phyloP scores from a whole-genome alignment of 2,113 vertebrate species.

The Vulpes ferrilata region DNA sequence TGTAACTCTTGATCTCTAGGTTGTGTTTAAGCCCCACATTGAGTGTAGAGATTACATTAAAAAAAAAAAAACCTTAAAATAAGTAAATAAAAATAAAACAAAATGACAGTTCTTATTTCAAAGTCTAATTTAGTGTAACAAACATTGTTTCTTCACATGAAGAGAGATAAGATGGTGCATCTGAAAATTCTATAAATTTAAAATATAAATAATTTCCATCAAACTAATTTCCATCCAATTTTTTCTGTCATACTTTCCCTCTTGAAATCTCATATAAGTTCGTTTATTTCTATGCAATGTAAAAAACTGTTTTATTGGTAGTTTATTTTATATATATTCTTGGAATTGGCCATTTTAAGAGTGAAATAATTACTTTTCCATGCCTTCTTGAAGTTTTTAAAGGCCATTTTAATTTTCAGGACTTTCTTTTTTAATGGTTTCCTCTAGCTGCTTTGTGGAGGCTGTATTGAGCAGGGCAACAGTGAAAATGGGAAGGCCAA shows the following conservation, averaged over 20 bases:
- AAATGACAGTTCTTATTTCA: neutral
- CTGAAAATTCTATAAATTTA: neutral
- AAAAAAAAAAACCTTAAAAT: neutral
- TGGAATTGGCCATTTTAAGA: neutral
- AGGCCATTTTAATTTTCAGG: neutral
- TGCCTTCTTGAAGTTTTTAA: neutral
- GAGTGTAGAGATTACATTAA: neutral
- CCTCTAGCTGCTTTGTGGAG: neutral
- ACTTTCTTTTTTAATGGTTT: neutral
- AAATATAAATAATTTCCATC: neutral
- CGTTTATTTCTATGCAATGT: neutral
- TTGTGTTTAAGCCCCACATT: neutral
- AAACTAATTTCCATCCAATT: neutral
- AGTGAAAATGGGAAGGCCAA: neutral
- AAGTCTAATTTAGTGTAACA: neutral
- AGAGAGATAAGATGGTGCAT: neutral
- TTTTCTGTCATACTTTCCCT: neutral
- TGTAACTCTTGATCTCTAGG: neutral
- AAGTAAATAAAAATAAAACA: neutral
- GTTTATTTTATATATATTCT: conserved; percentile 16
- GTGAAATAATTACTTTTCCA: neutral
- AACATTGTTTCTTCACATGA: neutral
- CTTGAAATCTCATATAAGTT: conserved; percentile 35
- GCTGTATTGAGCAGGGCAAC: neutral
- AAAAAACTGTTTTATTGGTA: neutral